Evolutionary conservation across 2,113 vertebrate genomes (phyloP).

Genomic region (Mus pahari): DNA sequence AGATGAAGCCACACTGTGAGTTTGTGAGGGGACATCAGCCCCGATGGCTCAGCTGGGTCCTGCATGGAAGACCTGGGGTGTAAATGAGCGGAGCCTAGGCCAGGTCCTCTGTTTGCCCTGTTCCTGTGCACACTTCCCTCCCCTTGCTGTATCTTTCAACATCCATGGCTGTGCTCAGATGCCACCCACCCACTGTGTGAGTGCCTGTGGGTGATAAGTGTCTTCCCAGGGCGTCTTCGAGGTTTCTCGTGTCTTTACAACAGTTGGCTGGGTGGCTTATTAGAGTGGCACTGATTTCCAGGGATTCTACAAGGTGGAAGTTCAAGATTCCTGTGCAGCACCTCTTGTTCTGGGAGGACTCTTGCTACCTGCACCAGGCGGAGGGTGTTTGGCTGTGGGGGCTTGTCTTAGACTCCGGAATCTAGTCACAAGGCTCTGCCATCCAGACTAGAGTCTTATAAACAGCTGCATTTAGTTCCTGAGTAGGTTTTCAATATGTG

Average conservation of each 20-base stretch:
- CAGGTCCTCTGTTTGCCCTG: not conserved
- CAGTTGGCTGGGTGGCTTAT: not conserved
- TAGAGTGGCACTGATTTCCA: not conserved
- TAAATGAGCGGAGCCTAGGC: not conserved
- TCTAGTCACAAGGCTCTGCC: not conserved
- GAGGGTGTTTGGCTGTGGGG: not conserved
- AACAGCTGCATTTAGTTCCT: not conserved
- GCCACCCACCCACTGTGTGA: not conserved
- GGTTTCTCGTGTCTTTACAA: not conserved
- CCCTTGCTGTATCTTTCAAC: not conserved
- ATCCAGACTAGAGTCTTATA: not conserved
- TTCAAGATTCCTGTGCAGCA: not conserved
- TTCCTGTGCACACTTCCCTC: not conserved
- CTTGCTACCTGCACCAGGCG: too few relatives aligned
- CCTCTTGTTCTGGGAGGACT: not conserved
- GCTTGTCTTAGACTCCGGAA: not conserved
- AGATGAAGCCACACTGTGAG: not conserved
- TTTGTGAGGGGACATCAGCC: not conserved
- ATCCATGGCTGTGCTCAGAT: not conserved
- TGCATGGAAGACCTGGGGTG: not conserved
- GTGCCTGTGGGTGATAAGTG: accelerated
- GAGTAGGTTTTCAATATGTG: not conserved
- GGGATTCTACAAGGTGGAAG: not conserved
- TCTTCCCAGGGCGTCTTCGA: accelerated
- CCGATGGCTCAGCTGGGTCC: not conserved